Conservation (phyloP, 2,113 vertebrate genomes). For the Pterocles burchelli region DNA sequence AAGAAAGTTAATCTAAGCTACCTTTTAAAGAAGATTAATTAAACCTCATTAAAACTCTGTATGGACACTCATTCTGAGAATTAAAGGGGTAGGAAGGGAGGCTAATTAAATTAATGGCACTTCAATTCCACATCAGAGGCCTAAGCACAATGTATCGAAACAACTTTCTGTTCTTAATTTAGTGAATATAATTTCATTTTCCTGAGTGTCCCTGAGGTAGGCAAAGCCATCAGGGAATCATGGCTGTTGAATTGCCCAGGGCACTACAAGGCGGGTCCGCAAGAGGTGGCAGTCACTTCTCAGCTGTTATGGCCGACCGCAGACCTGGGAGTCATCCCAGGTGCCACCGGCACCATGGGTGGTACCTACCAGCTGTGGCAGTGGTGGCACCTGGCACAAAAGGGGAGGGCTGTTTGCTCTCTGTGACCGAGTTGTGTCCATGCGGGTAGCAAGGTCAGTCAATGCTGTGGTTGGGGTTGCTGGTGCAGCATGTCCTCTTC, state of each 20-base stretch:
- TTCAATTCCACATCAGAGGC: not conserved
- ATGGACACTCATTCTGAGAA: constrained; percentile 9
- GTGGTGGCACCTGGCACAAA: not conserved
- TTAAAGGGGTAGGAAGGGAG: not conserved
- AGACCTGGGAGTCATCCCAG: not conserved
- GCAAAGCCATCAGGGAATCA: accelerated
- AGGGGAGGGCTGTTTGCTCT: not conserved
- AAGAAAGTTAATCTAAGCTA: constrained; percentile 13
- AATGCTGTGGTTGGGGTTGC: accelerated
- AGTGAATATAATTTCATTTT: not conserved
- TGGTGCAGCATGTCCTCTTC: not conserved
- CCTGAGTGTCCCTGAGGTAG: not conserved
- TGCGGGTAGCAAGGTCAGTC: not conserved
- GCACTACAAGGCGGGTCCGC: not conserved
- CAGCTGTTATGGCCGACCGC: accelerated
- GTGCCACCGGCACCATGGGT: not conserved
- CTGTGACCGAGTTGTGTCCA: accelerated
- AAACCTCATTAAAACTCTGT: constrained; percentile 19
- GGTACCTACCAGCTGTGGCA: not conserved
- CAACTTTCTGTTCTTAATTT: not conserved
- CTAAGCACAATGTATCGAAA: not conserved
- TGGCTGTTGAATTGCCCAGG: not conserved
- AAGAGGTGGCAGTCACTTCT: not conserved
- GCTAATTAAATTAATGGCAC: not conserved
- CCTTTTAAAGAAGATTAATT: constrained; percentile 29